Evolutionary conservation across 1,140 invertebrate genomes (phyloP).

Genomic region (Aphis craccivora): DNA sequence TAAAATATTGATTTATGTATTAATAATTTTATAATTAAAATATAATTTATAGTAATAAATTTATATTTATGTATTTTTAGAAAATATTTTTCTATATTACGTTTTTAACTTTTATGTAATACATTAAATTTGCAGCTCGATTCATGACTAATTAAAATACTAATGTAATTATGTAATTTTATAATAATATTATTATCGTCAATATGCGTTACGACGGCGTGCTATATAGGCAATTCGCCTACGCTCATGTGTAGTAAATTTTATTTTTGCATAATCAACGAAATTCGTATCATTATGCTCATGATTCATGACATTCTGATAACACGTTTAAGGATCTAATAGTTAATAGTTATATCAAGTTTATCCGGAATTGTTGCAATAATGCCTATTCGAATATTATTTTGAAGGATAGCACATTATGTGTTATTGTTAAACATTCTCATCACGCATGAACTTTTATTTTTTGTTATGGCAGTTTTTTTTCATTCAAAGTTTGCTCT

Average conservation of each 20-base stretch:
- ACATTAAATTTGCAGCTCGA: background rate
- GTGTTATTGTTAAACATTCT: background rate
- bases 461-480: background rate
- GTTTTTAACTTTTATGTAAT: background rate
- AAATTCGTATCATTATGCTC: background rate
- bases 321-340: background rate
- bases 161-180: background rate
- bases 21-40: too few species aligned
- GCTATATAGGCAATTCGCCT: conserved; percentile 12
- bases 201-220: background rate
- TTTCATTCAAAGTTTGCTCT: background rate
- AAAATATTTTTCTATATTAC: background rate
- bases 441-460: background rate
- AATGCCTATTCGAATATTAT: background rate
- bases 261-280: background rate
- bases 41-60: too few species aligned
- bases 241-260: background rate
- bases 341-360: background rate
- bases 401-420: background rate
- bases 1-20: too few species aligned
- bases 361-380: background rate
- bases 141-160: background rate
- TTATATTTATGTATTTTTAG: too few species aligned
- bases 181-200: background rate
- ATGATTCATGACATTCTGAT: background rate